Percentiles rank a stretch among this genome's conserved stretches.
These are phyloP conservation scores for Mesorhabditis spiculigera DNA, from an alignment of 2,888 invertebrate genomes.

Conservation along the genomic window DNA sequence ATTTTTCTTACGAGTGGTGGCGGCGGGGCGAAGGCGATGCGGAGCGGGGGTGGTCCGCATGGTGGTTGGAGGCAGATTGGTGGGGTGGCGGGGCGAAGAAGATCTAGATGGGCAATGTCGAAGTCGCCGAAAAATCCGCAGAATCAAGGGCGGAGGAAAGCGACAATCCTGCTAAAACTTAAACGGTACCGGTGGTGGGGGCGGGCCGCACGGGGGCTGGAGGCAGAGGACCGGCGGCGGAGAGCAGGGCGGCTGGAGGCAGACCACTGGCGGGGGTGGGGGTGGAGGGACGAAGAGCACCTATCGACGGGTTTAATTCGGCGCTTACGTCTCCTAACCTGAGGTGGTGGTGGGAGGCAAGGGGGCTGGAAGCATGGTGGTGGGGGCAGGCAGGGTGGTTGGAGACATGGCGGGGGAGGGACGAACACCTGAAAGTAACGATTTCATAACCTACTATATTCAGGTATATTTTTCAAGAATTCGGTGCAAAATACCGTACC, in stretches of 20 bases:
- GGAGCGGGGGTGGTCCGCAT: neutral
- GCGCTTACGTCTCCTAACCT: neutral
- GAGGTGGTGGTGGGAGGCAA: neutral
- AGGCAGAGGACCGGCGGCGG: neutral
- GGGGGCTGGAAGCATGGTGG: neutral
- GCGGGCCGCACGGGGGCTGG: slow-evolving; percentile 1
- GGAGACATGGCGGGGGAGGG: neutral
- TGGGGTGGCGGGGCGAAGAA: neutral
- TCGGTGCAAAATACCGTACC: neutral
- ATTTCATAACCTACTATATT: neutral
- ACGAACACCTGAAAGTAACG: neutral
- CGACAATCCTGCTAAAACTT: neutral
- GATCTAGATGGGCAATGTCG: too few species aligned
- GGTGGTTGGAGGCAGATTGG: neutral
- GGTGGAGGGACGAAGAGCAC: neutral
- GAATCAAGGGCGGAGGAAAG: neutral
- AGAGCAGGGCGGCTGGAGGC: neutral
- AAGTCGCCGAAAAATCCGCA: too few species aligned
- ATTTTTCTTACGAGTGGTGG: neutral
- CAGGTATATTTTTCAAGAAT: neutral
- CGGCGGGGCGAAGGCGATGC: neutral
- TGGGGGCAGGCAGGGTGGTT: neutral
- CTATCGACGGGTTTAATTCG: neutral
- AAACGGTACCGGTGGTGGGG: neutral
- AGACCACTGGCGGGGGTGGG: neutral